Percentiles rank a stretch among this genome's conserved stretches.
Conservation (phyloP, 2,888 invertebrate genomes). For the Leucophenga maculata region DNA sequence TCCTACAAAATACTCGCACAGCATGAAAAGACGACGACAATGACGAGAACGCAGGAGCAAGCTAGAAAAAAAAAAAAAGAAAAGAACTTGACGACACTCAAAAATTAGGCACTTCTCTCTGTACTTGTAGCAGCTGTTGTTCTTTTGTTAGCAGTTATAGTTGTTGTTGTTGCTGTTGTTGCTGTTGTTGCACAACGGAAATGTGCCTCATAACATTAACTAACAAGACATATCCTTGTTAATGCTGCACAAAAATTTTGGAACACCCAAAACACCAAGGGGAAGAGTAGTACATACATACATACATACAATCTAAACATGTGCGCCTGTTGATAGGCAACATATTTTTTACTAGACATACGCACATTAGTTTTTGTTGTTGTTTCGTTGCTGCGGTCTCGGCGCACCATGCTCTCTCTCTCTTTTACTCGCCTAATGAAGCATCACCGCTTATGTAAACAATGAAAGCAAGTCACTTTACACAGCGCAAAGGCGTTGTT, state of each 20-base stretch:
- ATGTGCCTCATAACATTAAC: conserved; percentile 66
- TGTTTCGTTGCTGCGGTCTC: not conserved
- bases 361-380: not conserved
- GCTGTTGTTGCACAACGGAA: conserved; percentile 42
- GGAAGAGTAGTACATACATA: too few species aligned
- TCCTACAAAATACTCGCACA: conserved; percentile 24
- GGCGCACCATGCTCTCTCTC: too few species aligned
- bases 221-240: conserved; percentile 62
- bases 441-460: conserved; percentile 19
- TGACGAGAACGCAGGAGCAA: not conserved
- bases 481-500: not conserved
- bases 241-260: conserved; percentile 5
- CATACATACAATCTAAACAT: conserved; percentile 6
- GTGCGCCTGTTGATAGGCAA: conserved; percentile 19
- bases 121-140: conserved; percentile 5
- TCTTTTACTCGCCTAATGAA: conserved; percentile 6
- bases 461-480: not conserved
- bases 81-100: conserved; percentile 13
- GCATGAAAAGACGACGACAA: not conserved
- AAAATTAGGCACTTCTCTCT: conserved; percentile 21
- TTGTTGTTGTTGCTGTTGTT: conserved; percentile 2
- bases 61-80: not conserved
- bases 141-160: not conserved
- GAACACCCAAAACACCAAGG: not conserved
- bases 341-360: conserved; percentile 6